Evolutionary conservation across 2,113 vertebrate genomes (phyloP).

Genomic region (Trogon melanurus): DNA sequence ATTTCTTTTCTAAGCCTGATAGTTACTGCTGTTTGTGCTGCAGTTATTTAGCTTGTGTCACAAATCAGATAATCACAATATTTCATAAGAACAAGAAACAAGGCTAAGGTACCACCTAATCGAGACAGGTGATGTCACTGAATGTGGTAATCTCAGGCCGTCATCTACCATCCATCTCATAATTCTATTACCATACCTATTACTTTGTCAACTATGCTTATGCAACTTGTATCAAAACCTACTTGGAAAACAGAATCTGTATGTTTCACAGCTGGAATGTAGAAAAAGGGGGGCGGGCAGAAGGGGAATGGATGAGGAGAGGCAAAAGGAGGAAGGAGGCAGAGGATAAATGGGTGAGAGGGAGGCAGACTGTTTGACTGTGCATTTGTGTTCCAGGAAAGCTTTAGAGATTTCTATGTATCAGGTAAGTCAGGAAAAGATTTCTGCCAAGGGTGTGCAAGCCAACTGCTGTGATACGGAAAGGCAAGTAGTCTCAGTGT

Average conservation of each 20-base stretch:
- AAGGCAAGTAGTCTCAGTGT: background rate
- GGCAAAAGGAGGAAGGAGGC: background rate
- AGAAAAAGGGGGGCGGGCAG: background rate
- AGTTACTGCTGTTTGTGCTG: background rate
- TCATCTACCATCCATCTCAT: conserved; percentile 16
- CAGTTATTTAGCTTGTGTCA: conserved; percentile 7
- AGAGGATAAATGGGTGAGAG: background rate
- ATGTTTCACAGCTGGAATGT: background rate
- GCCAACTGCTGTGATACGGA: background rate
- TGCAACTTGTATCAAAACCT: background rate
- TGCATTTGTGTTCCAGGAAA: background rate
- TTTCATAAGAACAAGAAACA: background rate
- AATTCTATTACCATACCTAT: background rate
- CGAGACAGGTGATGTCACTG: conserved; percentile 51
- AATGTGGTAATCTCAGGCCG: conserved; percentile 22
- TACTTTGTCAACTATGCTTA: background rate
- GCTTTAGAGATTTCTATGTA: background rate
- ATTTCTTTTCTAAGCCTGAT: background rate
- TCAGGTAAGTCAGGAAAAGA: background rate
- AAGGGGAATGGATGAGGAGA: background rate
- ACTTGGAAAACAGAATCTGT: background rate
- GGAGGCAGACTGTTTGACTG: background rate
- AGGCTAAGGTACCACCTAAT: conserved; percentile 17
- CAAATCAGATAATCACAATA: background rate
- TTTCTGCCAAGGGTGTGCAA: background rate